Evolutionary conservation across 2,113 vertebrate species (phyloP).

Genomic region (Amblyornis subalaris): DNA sequence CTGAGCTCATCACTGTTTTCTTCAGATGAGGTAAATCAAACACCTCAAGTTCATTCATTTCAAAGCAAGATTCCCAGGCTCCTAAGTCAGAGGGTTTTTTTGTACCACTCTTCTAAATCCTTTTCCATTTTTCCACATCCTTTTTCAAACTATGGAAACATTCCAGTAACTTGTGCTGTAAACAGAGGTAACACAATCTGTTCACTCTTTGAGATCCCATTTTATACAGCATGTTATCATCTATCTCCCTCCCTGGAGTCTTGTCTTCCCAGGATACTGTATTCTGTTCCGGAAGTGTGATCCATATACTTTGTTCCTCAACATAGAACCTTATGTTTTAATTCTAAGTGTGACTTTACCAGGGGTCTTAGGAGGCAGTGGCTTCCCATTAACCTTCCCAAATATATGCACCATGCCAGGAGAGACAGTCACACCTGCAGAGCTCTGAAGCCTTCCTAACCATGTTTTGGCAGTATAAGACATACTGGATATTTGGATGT

Average conservation of each 20-base stretch:
- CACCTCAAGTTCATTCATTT: background rate
- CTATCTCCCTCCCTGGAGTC: background rate
- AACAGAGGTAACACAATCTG: conserved; percentile 45
- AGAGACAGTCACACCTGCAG: background rate
- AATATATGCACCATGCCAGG: background rate
- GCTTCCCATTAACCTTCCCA: background rate
- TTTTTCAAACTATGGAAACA: background rate
- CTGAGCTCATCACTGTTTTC: background rate
- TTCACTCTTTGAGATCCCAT: background rate
- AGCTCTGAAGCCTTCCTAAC: background rate
- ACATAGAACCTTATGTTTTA: background rate
- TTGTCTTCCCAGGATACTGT: background rate
- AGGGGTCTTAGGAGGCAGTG: background rate
- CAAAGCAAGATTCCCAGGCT: background rate
- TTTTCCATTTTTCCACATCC: conserved; percentile 1
- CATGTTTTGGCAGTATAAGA: background rate
- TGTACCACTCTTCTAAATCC: background rate
- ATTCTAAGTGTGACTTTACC: background rate
- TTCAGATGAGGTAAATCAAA: background rate
- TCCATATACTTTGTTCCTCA: background rate
- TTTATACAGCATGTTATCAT: background rate
- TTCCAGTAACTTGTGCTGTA: conserved; percentile 26
- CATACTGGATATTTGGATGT: background rate
- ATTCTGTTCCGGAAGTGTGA: background rate
- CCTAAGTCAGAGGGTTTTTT: background rate